A percentile compares a stretch with the other conserved stretches of the same genome.
phyloP scores from a whole-genome alignment of 2,113 vertebrate genomes.

The Mustelus asterias region DNA sequence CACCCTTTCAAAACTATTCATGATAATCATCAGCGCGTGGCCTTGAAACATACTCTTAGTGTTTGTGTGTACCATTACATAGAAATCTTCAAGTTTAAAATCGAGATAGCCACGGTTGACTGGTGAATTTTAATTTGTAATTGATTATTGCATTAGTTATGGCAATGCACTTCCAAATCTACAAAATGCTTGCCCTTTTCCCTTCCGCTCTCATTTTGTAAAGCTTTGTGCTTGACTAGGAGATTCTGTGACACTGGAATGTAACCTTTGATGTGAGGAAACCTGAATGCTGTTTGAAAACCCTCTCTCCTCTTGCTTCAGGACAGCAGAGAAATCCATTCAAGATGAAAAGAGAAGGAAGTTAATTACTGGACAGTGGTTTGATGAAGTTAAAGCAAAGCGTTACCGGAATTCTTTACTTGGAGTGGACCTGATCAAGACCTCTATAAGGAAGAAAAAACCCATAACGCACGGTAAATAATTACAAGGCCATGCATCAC shows the following conservation, averaged over 20 bases:
- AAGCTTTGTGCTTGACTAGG: not conserved
- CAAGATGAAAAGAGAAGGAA: slow-evolving; percentile 62
- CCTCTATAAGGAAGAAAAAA: slow-evolving; percentile 51
- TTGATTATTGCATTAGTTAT: not conserved
- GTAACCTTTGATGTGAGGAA: not conserved
- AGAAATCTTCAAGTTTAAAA: not conserved
- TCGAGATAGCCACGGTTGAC: not conserved
- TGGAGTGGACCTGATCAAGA: slow-evolving; percentile 50
- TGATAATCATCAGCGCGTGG: not conserved
- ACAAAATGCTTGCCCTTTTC: not conserved
- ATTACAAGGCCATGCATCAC: not conserved
- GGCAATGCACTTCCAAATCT: not conserved
- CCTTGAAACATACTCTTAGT: not conserved
- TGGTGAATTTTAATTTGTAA: not conserved
- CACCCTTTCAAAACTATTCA: not conserved
- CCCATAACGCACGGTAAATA: slow-evolving; percentile 49
- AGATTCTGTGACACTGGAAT: not conserved
- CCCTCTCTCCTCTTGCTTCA: not conserved
- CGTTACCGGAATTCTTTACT: slow-evolving; percentile 53
- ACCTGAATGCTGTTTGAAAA: not conserved
- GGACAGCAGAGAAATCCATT: slow-evolving; percentile 49
- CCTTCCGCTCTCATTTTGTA: not conserved
- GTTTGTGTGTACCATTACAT: not conserved
- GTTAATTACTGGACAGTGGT: slow-evolving; percentile 60
- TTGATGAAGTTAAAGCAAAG: slow-evolving; percentile 54